Evolutionary conservation across 2,113 vertebrate genomes (phyloP).

Genomic region (Oreochromis spilurus): DNA sequence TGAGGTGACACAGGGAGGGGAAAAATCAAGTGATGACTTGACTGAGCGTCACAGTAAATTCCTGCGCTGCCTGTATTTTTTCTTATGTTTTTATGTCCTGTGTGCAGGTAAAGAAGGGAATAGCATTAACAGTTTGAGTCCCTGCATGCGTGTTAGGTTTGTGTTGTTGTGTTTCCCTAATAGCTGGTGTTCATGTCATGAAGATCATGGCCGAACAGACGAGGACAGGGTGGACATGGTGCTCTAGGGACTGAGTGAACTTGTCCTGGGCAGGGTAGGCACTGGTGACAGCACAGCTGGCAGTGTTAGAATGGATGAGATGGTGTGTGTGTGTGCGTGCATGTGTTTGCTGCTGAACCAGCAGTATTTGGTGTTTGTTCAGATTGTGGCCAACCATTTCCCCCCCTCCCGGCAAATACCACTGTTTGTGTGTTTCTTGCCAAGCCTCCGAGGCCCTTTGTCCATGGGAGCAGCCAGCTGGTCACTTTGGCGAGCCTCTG

Average conservation of each 20-base stretch:
- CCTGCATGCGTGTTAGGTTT: neutral
- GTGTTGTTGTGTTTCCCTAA: neutral
- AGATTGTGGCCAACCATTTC: conserved; percentile 30
- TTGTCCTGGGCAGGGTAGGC: neutral
- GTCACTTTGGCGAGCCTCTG: conserved; percentile 33
- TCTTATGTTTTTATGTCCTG: neutral
- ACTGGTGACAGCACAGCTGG: conserved; percentile 3
- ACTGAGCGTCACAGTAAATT: neutral
- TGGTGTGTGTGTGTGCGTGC: neutral
- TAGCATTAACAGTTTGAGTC: neutral
- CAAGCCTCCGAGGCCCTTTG: conserved; percentile 57
- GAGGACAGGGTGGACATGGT: conserved; percentile 2
- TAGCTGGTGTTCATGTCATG: neutral
- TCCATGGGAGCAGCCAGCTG: conserved; percentile 45
- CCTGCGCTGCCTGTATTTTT: neutral
- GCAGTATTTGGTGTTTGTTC: conserved; percentile 63
- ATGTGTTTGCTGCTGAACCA: conserved; percentile 46
- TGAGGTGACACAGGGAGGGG: neutral
- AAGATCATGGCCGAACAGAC: neutral
- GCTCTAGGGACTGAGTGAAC: conserved; percentile 20
- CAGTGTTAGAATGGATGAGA: neutral
- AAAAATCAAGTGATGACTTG: conserved; percentile 1
- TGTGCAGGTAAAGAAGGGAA: neutral
- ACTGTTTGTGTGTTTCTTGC: conserved; percentile 56
- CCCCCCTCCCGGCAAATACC: conserved; percentile 41